A percentile compares a stretch with the other conserved stretches of the same genome.
These are phyloP conservation scores for Empis livida DNA, from an alignment of 2,888 invertebrate genomes.

Conservation along the genomic window DNA sequence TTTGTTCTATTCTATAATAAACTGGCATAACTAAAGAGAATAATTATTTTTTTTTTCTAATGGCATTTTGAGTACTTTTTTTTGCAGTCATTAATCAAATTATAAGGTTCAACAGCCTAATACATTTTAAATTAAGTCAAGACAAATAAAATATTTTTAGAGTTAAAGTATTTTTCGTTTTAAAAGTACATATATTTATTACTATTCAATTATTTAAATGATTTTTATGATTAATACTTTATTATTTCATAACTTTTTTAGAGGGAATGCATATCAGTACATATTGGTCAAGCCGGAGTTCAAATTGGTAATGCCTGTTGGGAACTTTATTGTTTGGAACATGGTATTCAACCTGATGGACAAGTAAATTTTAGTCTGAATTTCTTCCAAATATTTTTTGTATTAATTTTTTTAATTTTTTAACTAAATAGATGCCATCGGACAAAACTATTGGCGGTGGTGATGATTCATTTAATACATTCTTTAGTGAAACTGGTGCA, in stretches of 20 bases:
- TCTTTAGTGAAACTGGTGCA: conserved; percentile 57
- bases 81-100: too few species aligned
- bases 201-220: too few species aligned
- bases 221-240: background rate
- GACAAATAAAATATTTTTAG: too few species aligned
- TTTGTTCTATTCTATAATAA: too few species aligned
- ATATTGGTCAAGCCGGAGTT: conserved; percentile 75
- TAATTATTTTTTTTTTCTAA: too few species aligned
- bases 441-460: conserved; percentile 63
- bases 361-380: conserved; percentile 30
- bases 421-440: conserved; percentile 55
- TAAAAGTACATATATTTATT: too few species aligned
- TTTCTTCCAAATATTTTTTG: background rate
- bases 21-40: too few species aligned
- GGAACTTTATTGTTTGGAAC: conserved; percentile 75
- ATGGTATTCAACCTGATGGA: conserved; percentile 73
- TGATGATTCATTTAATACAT: conserved; percentile 66
- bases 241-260: conserved; percentile 20
- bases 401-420: conserved; percentile 1
- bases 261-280: conserved; percentile 80
- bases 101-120: too few species aligned
- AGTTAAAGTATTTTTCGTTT: too few species aligned
- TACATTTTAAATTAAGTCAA: too few species aligned
- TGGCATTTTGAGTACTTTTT: too few species aligned
- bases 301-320: conserved; percentile 81